These are phyloP conservation scores for Zaprionus tsacasi DNA, from an alignment of 1,140 invertebrate species.

Conservation along the genomic window DNA sequence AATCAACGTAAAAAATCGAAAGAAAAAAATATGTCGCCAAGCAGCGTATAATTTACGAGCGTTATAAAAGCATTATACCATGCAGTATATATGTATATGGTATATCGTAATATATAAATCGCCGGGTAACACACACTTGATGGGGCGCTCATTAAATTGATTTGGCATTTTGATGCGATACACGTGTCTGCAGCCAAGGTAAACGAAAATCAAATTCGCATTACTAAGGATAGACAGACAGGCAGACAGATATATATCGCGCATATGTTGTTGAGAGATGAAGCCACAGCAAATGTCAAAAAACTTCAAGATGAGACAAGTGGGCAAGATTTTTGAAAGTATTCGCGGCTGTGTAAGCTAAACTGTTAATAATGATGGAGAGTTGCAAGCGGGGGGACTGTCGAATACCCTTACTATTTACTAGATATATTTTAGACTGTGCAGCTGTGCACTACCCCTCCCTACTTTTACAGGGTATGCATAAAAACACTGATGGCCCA, in stretches of 20 bases:
- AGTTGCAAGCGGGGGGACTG: neutral
- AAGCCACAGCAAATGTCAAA: constrained; percentile 43
- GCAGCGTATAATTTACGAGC: constrained; percentile 5
- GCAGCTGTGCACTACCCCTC: too few relatives aligned
- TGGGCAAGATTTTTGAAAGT: constrained; percentile 47
- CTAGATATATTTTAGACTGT: too few relatives aligned
- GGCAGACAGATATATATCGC: neutral
- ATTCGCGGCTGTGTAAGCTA: constrained; percentile 33
- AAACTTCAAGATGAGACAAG: constrained; percentile 36
- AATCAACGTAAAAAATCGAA: constrained; percentile 39
- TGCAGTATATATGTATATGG: neutral
- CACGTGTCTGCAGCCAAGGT: constrained; percentile 44
- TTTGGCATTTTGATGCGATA: constrained; percentile 50
- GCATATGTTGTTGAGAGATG: constrained; percentile 16
- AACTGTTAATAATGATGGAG: constrained; percentile 34
- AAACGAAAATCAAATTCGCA: constrained; percentile 14
- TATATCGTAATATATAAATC: neutral
- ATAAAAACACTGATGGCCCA: constrained; percentile 60
- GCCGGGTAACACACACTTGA: neutral
- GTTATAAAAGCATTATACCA: constrained; percentile 16
- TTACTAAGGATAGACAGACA: constrained; percentile 5
- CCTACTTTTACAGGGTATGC: constrained; percentile 21
- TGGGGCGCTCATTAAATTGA: constrained; percentile 41
- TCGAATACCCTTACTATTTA: constrained; percentile 4
- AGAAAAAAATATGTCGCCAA: constrained; percentile 42